Conservation (phyloP, 2,888 invertebrate genomes). For the Nymphalis urticae region DNA sequence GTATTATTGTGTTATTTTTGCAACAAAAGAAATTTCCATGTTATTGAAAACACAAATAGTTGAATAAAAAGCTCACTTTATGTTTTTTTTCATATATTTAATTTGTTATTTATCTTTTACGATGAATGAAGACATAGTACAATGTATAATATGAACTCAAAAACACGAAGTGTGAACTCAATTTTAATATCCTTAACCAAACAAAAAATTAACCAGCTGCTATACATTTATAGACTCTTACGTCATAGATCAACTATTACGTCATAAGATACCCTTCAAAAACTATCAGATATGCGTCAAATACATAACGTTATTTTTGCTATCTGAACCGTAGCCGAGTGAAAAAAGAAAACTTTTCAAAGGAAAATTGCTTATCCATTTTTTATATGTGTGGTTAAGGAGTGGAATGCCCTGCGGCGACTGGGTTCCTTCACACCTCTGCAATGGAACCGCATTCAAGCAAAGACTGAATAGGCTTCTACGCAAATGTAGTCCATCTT, state of each 20-base stretch:
- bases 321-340: background rate
- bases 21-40: too few relatives aligned
- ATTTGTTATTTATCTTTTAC: too few relatives aligned
- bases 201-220: too few relatives aligned
- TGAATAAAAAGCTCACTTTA: too few relatives aligned
- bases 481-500: slow-evolving; percentile 1
- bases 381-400: slow-evolving; percentile 1
- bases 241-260: too few relatives aligned
- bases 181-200: too few relatives aligned
- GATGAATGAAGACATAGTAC: too few relatives aligned
- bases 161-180: too few relatives aligned
- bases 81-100: too few relatives aligned
- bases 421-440: background rate
- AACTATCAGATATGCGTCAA: background rate
- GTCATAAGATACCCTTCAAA: background rate
- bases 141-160: too few relatives aligned
- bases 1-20: background rate
- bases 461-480: background rate
- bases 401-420: background rate
- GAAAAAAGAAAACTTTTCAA: slow-evolving; percentile 2
- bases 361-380: slow-evolving; percentile 7
- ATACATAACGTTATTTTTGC: background rate
- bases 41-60: too few relatives aligned
- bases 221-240: too few relatives aligned
- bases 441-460: background rate